Percentiles rank a stretch among this genome's conserved stretches.
phyloP scores from a whole-genome alignment of 2,113 vertebrate genomes.

The Oenanthe oenanthe region DNA sequence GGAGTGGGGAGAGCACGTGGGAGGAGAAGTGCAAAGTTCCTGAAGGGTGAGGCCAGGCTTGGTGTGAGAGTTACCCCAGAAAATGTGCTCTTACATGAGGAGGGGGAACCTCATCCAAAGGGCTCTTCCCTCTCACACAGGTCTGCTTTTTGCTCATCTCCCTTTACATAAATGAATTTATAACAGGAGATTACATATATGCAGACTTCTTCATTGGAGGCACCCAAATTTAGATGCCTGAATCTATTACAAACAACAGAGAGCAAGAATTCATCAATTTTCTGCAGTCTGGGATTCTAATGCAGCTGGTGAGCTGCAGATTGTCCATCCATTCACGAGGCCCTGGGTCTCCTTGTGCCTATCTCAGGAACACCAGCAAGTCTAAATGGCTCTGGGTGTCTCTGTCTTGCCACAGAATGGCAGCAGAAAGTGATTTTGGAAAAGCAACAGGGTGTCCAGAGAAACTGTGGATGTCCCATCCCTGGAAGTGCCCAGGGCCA shows the following conservation, averaged over 20 bases:
- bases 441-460: not conserved
- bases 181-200: not conserved
- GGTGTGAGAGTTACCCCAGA: not conserved
- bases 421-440: not conserved
- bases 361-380: not conserved
- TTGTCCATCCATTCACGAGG: not conserved
- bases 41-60: not conserved
- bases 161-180: not conserved
- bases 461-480: not conserved
- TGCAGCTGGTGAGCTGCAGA: not conserved
- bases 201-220: not conserved
- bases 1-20: fast-evolving
- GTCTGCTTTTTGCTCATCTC: not conserved
- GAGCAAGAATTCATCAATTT: not conserved
- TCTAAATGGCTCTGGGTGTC: not conserved
- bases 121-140: not conserved
- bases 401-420: not conserved
- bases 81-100: not conserved
- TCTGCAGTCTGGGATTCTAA: not conserved
- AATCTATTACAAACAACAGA: not conserved
- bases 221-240: not conserved
- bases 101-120: not conserved
- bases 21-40: not conserved
- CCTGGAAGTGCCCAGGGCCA: not conserved
- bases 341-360: not conserved